Evolutionary conservation across 2,888 invertebrate species (phyloP).

Genomic region (Torymus texanus): DNA sequence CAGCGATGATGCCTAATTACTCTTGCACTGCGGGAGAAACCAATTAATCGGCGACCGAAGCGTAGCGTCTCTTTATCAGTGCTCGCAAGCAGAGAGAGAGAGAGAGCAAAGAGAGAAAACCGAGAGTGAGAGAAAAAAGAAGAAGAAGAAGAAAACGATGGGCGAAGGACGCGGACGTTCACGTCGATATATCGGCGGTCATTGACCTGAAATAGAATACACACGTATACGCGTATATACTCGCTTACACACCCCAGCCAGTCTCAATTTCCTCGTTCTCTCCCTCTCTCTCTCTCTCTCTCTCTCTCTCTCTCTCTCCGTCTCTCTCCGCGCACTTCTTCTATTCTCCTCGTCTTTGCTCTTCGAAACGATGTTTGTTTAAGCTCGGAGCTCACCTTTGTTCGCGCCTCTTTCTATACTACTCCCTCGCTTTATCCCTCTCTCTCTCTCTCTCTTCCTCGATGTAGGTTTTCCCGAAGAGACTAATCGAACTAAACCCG

Average conservation of each 20-base stretch:
- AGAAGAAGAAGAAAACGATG: too few species aligned
- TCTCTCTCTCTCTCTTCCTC: background rate
- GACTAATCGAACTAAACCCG: constrained; percentile 17
- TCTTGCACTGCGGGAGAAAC: background rate
- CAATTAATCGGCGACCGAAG: background rate
- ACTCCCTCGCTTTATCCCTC: too few species aligned
- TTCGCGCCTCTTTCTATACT: background rate
- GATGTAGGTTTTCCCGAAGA: background rate
- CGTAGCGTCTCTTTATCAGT: background rate
- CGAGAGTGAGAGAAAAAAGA: background rate
- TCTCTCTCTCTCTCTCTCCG: too few species aligned
- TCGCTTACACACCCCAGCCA: constrained; percentile 53
- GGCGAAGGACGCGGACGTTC: constrained; percentile 31
- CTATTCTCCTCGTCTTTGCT: background rate
- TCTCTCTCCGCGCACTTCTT: constrained; percentile 9
- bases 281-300: too few species aligned
- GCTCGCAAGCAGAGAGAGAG: too few species aligned
- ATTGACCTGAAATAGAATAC: constrained; percentile 67
- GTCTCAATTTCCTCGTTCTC: constrained; percentile 41
- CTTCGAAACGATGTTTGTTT: constrained; percentile 21
- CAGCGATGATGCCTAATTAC: background rate
- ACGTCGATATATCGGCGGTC: constrained; percentile 58
- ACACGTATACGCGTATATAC: constrained; percentile 10
- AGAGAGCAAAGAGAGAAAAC: background rate
- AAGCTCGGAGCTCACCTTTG: constrained; percentile 6